Evolutionary conservation across 1,140 invertebrate genomes (phyloP).

Genomic region (Hyphantria cunea): DNA sequence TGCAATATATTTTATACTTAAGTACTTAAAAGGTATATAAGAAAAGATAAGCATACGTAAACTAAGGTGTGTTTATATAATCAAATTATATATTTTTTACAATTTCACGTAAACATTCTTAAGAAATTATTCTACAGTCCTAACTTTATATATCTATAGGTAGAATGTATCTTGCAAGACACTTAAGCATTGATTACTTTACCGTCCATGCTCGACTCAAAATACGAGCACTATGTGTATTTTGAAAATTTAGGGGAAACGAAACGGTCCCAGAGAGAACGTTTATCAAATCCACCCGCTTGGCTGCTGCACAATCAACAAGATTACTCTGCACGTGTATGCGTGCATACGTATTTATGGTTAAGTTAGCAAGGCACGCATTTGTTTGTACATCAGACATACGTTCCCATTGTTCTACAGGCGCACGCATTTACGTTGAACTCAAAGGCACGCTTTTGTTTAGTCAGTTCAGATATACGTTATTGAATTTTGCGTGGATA

Average conservation of each 20-base stretch:
- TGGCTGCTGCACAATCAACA: slow-evolving; percentile 11
- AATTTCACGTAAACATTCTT: too few relatives aligned
- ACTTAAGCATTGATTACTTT: too few relatives aligned
- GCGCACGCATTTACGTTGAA: neutral
- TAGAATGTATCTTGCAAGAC: too few relatives aligned
- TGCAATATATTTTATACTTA: too few relatives aligned
- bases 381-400: neutral
- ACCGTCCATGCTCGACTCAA: neutral
- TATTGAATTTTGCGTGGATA: neutral
- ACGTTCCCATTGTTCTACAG: neutral
- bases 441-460: neutral
- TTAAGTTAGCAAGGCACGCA: neutral
- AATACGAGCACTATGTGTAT: neutral
- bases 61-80: too few relatives aligned
- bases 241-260: slow-evolving; percentile 6
- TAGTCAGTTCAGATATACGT: neutral
- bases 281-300: slow-evolving; percentile 11
- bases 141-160: too few relatives aligned
- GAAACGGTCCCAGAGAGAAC: slow-evolving; percentile 5
- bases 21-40: too few relatives aligned
- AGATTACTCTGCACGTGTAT: slow-evolving; percentile 12
- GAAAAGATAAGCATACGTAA: too few relatives aligned
- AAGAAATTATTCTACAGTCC: too few relatives aligned
- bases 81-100: too few relatives aligned
- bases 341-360: neutral